These are phyloP conservation scores for Megalopta genalis DNA, from an alignment of 1,140 invertebrate genomes.

Conservation along the genomic window DNA sequence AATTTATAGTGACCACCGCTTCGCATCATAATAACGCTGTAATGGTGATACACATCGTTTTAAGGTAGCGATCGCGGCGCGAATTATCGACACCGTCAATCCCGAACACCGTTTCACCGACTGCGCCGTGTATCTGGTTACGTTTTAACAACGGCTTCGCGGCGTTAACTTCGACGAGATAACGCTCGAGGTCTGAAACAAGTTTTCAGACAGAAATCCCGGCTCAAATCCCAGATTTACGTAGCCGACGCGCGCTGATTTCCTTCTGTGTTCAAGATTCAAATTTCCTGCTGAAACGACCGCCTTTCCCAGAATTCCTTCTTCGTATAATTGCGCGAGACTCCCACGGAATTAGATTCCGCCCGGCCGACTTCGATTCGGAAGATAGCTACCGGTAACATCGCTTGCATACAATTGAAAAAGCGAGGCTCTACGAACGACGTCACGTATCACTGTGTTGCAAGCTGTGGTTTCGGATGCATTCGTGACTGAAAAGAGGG, in stretches of 20 bases:
- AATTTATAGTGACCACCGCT: slow-evolving; percentile 50
- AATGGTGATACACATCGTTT: slow-evolving; percentile 49
- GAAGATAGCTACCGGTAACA: too few species aligned
- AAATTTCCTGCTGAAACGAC: not conserved
- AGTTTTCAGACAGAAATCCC: too few species aligned
- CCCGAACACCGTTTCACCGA: not conserved
- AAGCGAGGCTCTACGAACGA: too few species aligned
- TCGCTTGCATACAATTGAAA: too few species aligned
- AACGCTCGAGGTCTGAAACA: too few species aligned
- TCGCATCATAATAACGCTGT: slow-evolving; percentile 36
- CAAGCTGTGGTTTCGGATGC: too few species aligned
- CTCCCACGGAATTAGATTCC: not conserved
- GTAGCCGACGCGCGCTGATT: not conserved
- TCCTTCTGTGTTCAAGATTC: not conserved
- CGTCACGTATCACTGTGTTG: too few species aligned
- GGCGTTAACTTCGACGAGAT: too few species aligned
- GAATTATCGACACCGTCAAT: not conserved
- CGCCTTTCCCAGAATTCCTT: not conserved
- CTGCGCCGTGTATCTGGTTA: too few species aligned
- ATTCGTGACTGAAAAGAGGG: too few species aligned
- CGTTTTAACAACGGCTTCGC: too few species aligned
- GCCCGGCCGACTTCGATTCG: not conserved
- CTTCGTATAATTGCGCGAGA: not conserved
- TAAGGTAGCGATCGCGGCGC: slow-evolving; percentile 28
- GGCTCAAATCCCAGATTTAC: not conserved